Percentiles rank a stretch among this genome's conserved stretches.
phyloP scores from a whole-genome alignment of 2,797 vertebrate genomes.

The Betta splendens region DNA sequence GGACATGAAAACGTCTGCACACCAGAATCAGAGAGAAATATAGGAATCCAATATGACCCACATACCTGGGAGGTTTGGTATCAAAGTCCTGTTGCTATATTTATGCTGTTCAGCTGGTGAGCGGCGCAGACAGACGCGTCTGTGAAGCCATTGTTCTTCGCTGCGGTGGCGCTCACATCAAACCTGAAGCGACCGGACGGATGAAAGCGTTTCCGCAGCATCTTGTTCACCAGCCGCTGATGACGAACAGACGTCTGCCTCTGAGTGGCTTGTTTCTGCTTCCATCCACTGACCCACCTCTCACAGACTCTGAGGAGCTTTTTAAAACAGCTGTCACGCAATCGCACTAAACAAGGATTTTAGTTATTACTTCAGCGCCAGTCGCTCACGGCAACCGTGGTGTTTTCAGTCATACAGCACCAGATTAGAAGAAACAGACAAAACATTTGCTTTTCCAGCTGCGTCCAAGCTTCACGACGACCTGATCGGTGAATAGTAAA shows the following conservation, averaged over 20 bases:
- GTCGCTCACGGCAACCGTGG: conserved; percentile 19
- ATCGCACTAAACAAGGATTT: conserved; percentile 32
- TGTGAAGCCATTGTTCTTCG: background rate
- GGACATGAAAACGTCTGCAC: too few species aligned
- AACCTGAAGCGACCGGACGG: conserved; percentile 7
- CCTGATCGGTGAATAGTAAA: too few species aligned
- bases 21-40: too few species aligned
- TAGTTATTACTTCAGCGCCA: conserved; percentile 18
- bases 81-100: too few species aligned
- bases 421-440: conserved; percentile 4
- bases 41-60: too few species aligned
- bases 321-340: conserved; percentile 31
- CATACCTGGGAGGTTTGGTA: background rate
- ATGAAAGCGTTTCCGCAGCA: conserved; percentile 19
- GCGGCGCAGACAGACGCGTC: too few species aligned
- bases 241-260: conserved; percentile 19
- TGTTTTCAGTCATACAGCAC: background rate
- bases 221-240: too few species aligned
- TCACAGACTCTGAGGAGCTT: conserved; percentile 46
- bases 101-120: too few species aligned
- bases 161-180: conserved; percentile 3
- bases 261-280: conserved; percentile 13
- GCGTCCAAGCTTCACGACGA: too few species aligned
- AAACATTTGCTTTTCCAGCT: conserved; percentile 6
- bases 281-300: conserved; percentile 24